Conservation (phyloP, 2,797 vertebrate genomes). For the Meda fulgida region DNA sequence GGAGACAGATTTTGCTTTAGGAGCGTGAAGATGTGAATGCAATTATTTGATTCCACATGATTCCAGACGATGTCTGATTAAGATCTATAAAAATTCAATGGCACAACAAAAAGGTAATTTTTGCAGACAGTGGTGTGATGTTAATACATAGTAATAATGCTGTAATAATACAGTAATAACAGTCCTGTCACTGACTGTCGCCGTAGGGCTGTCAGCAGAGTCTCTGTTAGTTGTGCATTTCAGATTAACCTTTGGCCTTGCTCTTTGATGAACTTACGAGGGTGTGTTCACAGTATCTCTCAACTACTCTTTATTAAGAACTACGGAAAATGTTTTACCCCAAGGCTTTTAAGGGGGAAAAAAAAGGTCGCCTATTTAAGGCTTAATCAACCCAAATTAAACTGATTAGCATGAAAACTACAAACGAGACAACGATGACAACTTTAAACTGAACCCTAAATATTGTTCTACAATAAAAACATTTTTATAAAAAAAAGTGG, state of each 20-base stretch:
- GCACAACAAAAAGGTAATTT: background rate
- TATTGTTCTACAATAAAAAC: background rate
- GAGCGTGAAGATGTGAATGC: conserved; percentile 16
- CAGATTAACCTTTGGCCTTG: conserved; percentile 42
- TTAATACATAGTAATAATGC: conserved; percentile 6
- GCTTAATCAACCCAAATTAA: background rate
- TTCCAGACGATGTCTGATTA: background rate
- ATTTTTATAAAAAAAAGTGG: background rate
- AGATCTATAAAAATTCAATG: background rate
- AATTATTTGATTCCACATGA: background rate
- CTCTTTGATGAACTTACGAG: conserved; percentile 28
- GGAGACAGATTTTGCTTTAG: conserved; percentile 16
- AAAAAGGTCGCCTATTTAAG: background rate
- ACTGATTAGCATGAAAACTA: background rate
- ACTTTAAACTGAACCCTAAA: background rate
- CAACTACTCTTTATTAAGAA: conserved; percentile 42
- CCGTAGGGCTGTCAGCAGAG: conserved; percentile 5
- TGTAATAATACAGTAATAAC: conserved; percentile 29
- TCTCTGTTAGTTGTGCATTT: conserved; percentile 11
- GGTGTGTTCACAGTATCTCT: conserved; percentile 33
- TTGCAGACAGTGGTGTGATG: background rate
- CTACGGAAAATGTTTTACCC: background rate
- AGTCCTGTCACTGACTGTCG: conserved; percentile 7
- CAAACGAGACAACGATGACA: background rate
- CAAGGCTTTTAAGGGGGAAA: background rate